Evolutionary conservation across 2,113 vertebrate genomes (phyloP), one percentile per base, ranked within the genome.

Genomic region (Phrynosoma blainvillii): DNA sequence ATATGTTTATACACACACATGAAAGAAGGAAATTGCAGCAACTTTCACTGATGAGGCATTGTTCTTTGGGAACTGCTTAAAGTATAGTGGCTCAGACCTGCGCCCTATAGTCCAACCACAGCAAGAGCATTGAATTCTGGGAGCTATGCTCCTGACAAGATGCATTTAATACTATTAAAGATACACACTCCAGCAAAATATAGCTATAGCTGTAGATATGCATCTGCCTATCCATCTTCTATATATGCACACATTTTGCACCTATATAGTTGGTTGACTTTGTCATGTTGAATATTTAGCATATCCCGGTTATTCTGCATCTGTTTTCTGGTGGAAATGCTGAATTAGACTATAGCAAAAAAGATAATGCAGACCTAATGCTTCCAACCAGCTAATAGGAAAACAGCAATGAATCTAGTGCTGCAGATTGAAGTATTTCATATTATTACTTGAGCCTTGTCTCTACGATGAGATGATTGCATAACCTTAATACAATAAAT

Each of bases 381-480:
- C 96, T 95, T 94, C 94, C 92, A 95, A 47, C 87, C 94, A 93
- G 73, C 96, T 97, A 96, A 96, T 97, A 97, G 95, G 96, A 95
- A 92, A 95, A 90, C 93, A 23, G 95, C 95, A 96, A 96, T 94
- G 95, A 96, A 93, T 95, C 91, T 91, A 91, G 82, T 18, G 73
- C 56, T 90, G 93, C 94, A 93, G 94, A 96, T 93, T 96, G 96
- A 97, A 96, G 94, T 88, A 95, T 96, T 94, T 92, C 94, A 86
- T 96, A 96, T 97, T 96, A 96, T 97, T 95, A 96, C 96, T 96
- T 96, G 93, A 95, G 95, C 89, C 96, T 96, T 93, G 92, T 97
- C 96, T 96, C 94, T 96, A 93, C 91, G 94, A 97, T 96, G 96
- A 97, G 96, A 97, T 96, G 96, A 96, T 97, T 97, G 96, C 96